These are phyloP conservation scores for Oophaga pumilio DNA, from an alignment of 2,113 vertebrate genomes.

Conservation along the genomic window DNA sequence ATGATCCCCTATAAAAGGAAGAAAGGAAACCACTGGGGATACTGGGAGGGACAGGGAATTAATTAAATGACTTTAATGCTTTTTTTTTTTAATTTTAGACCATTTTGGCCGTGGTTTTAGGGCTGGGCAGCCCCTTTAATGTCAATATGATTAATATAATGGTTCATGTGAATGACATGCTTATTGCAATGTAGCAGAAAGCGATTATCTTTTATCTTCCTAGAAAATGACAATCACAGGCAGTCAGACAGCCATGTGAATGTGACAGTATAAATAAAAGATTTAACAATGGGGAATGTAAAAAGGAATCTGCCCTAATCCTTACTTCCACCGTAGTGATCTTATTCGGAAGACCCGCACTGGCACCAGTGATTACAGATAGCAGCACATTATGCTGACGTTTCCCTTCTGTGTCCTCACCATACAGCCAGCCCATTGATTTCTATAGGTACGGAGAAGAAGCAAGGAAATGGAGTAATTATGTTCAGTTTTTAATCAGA, in stretches of 20 bases:
- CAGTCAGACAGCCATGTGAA: not conserved
- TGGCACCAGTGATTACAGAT: not conserved
- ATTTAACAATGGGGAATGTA: not conserved
- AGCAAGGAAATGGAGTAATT: constrained; percentile 63
- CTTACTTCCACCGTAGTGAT: not conserved
- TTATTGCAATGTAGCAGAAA: too few species aligned
- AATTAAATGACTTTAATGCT: too few species aligned
- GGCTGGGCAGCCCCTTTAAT: too few species aligned
- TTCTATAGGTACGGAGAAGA: constrained; percentile 5
- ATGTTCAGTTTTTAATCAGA: constrained; percentile 72
- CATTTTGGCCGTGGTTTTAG: too few species aligned
- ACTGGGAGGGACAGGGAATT: too few species aligned
- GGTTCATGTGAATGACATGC: too few species aligned
- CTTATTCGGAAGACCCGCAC: not conserved
- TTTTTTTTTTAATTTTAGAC: too few species aligned
- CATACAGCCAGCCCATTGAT: not conserved
- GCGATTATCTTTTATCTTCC: not conserved
- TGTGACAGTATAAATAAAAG: not conserved
- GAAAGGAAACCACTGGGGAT: too few species aligned
- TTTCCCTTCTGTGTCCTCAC: not conserved
- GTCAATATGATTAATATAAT: too few species aligned
- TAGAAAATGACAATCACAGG: not conserved
- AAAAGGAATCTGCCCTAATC: not conserved
- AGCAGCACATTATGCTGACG: not conserved
- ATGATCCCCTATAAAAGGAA: too few species aligned